A percentile compares a stretch with the other conserved stretches of the same genome.
These are phyloP conservation scores for Podiceps cristatus DNA, from an alignment of 2,113 vertebrate species.

Conservation along the genomic window DNA sequence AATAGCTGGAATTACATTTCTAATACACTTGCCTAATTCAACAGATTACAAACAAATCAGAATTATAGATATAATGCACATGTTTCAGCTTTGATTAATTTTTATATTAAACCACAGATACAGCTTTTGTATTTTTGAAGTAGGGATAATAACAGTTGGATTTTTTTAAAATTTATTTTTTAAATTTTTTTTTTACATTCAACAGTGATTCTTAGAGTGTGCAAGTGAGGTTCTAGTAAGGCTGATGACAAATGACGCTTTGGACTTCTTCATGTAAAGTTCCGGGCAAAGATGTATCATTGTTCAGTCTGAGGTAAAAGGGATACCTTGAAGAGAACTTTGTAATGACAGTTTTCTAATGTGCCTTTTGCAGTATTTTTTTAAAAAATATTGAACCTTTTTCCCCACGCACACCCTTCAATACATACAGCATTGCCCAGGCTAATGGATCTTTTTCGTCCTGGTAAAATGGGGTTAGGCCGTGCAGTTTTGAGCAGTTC, in stretches of 20 bases:
- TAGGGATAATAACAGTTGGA: neutral
- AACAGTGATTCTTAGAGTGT: neutral
- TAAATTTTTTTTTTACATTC: neutral
- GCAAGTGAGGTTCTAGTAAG: neutral
- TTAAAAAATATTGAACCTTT: neutral
- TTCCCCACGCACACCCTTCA: neutral
- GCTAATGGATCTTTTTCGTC: neutral
- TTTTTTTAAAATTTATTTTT: no score
- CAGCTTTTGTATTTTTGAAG: constrained; percentile 19
- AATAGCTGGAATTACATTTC: constrained; percentile 41
- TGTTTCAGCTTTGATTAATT: neutral
- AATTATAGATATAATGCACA: neutral
- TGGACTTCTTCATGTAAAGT: neutral
- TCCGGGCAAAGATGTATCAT: neutral
- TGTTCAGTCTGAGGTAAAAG: neutral
- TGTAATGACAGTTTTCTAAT: neutral
- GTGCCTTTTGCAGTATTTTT: neutral
- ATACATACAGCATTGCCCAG: neutral
- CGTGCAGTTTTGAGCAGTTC: constrained; percentile 3
- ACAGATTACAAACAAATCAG: constrained; percentile 18
- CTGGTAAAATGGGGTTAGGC: neutral
- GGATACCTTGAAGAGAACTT: neutral
- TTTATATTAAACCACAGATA: neutral
- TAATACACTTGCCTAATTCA: constrained; percentile 48
- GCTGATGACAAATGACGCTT: neutral